These are phyloP conservation scores for Nothura maculosa DNA, from an alignment of 2,797 vertebrate genomes.

Conservation along the genomic window DNA sequence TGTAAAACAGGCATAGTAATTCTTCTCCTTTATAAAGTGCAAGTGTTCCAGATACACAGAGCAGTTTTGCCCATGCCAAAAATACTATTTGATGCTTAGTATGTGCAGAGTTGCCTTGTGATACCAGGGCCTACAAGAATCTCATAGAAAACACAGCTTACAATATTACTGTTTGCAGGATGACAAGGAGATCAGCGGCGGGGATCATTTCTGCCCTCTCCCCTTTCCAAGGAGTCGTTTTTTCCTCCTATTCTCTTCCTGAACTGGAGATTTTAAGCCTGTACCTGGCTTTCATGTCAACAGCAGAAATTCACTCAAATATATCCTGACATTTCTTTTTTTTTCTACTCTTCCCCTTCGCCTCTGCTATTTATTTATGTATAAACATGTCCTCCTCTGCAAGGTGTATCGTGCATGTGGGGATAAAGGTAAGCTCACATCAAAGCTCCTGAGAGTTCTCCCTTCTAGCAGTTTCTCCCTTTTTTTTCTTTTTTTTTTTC, in stretches of 20 bases:
- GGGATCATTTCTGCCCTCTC: neutral
- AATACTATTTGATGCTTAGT: neutral
- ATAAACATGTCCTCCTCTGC: constrained; percentile 58
- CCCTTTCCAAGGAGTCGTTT: neutral
- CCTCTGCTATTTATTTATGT: constrained; percentile 67
- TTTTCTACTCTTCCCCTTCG: neutral
- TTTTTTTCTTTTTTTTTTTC: neutral
- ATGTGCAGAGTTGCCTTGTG: neutral
- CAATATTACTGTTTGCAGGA: neutral
- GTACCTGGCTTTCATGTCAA: constrained; percentile 38
- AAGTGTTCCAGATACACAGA: neutral
- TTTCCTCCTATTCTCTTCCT: neutral
- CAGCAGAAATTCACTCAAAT: constrained; percentile 44
- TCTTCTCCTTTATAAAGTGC: neutral
- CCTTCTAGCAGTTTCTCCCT: constrained; percentile 6
- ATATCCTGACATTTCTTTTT: neutral
- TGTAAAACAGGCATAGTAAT: neutral
- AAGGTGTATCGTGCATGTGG: constrained; percentile 21
- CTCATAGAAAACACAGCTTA: neutral
- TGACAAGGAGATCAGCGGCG: neutral
- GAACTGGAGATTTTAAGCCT: constrained; percentile 48
- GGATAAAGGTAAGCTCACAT: constrained; percentile 65
- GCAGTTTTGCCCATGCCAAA: neutral
- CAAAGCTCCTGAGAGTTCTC: constrained; percentile 49
- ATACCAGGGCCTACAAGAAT: neutral